phyloP scores from a whole-genome alignment of 2,888 invertebrate species.

The Acanthosepion pharaonis region DNA sequence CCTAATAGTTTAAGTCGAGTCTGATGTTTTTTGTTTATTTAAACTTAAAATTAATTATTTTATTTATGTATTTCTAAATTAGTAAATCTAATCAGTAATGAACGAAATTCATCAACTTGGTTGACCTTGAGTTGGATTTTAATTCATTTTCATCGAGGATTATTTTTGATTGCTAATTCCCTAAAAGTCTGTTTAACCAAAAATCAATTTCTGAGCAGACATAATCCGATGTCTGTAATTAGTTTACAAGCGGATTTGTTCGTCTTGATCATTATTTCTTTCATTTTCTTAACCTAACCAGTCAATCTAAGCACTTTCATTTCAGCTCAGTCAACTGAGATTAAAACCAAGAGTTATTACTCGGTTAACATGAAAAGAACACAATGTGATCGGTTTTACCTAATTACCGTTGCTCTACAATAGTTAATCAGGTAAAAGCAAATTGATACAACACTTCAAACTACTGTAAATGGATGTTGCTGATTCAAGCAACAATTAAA shows the following conservation, averaged over 20 bases:
- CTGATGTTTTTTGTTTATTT: too few species aligned
- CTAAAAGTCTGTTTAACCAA: not conserved
- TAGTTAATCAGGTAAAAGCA: too few species aligned
- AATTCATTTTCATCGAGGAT: not conserved
- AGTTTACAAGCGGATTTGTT: not conserved
- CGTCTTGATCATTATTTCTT: not conserved
- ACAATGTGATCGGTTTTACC: not conserved
- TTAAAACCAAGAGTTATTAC: not conserved
- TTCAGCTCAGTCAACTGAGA: not conserved
- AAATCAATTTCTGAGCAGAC: not conserved
- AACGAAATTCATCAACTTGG: not conserved
- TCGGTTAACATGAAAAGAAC: too few species aligned
- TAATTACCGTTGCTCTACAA: not conserved
- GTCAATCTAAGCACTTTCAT: not conserved
- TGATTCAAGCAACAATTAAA: slow-evolving; percentile 4
- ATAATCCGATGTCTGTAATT: not conserved
- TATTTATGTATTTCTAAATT: too few species aligned
- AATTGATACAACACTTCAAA: not conserved
- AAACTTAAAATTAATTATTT: too few species aligned
- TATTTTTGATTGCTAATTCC: not conserved
- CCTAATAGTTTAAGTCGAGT: too few species aligned
- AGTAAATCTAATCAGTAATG: too few species aligned
- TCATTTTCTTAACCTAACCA: not conserved
- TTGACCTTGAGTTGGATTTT: not conserved
- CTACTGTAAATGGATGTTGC: not conserved